Percentiles rank a stretch among this genome's conserved stretches.
These are phyloP conservation scores for Spodoptera exigua DNA, from an alignment of 2,888 invertebrate genomes.

Conservation along the genomic window DNA sequence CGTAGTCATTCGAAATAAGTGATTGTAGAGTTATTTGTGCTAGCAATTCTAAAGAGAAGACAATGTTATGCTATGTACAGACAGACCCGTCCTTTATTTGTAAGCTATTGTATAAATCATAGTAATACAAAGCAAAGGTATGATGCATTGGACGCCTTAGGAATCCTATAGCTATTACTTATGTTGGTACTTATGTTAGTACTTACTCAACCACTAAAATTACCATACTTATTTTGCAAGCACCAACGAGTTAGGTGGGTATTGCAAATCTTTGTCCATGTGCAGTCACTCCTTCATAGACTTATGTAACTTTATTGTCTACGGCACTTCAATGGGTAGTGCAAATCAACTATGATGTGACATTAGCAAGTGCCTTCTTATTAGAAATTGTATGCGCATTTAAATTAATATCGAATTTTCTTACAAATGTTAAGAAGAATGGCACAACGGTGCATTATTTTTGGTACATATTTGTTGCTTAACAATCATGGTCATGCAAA, in stretches of 20 bases:
- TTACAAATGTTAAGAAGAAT: too few species aligned
- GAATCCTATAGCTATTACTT: conserved; percentile 17
- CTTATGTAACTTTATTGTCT: conserved; percentile 45
- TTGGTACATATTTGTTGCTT: too few species aligned
- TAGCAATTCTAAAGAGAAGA: conserved; percentile 22
- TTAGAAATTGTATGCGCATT: too few species aligned
- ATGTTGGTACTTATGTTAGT: conserved; percentile 20
- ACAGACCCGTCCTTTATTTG: conserved; percentile 14
- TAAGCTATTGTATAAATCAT: not conserved
- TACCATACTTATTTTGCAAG: conserved; percentile 57
- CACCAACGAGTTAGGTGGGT: conserved; percentile 49
- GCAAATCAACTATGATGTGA: conserved; percentile 21
- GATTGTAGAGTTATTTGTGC: conserved; percentile 42
- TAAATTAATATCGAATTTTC: too few species aligned
- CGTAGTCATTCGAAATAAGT: conserved; percentile 51
- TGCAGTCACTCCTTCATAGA: conserved; percentile 47
- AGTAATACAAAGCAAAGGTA: too few species aligned
- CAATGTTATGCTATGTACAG: conserved; percentile 20
- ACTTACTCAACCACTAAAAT: conserved; percentile 52
- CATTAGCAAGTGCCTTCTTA: conserved; percentile 2
- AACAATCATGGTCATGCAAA: too few species aligned
- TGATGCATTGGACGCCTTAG: not conserved
- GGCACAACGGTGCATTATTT: too few species aligned
- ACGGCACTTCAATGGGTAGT: conserved; percentile 16
- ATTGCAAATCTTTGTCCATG: conserved; percentile 50